These are phyloP conservation scores for Dione juno DNA, from an alignment of 2,888 invertebrate species.

Conservation along the genomic window DNA sequence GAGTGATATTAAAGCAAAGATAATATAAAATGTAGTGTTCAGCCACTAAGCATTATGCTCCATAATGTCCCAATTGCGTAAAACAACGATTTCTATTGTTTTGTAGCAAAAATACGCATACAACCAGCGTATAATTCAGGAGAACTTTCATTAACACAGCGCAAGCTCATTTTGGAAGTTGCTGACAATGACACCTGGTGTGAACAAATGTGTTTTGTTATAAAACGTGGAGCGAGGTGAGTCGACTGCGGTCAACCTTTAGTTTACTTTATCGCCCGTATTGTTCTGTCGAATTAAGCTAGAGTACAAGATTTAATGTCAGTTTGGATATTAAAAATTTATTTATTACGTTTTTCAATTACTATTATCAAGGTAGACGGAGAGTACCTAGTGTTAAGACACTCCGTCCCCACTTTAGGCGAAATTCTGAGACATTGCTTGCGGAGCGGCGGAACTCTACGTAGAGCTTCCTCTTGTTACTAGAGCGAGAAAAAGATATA, in stretches of 20 bases:
- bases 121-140: neutral
- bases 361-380: too few relatives aligned
- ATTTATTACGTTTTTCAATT: too few relatives aligned
- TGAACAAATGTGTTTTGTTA: slow-evolving; percentile 12
- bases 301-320: neutral
- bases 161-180: neutral
- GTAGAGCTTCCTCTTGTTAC: too few relatives aligned
- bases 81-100: neutral
- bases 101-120: neutral
- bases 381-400: too few relatives aligned
- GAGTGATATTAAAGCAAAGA: too few relatives aligned
- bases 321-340: neutral
- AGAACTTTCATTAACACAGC: neutral
- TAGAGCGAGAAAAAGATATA: too few relatives aligned
- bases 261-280: neutral
- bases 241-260: neutral
- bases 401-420: too few relatives aligned
- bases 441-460: too few relatives aligned
- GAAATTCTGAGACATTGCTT: too few relatives aligned
- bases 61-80: too few relatives aligned
- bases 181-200: slow-evolving; percentile 22
- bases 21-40: too few relatives aligned
- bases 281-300: neutral
- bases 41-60: too few relatives aligned
- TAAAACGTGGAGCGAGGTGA: neutral